Evolutionary conservation across 2,113 vertebrate genomes (phyloP).

Genomic region (Urocolius indicus): DNA sequence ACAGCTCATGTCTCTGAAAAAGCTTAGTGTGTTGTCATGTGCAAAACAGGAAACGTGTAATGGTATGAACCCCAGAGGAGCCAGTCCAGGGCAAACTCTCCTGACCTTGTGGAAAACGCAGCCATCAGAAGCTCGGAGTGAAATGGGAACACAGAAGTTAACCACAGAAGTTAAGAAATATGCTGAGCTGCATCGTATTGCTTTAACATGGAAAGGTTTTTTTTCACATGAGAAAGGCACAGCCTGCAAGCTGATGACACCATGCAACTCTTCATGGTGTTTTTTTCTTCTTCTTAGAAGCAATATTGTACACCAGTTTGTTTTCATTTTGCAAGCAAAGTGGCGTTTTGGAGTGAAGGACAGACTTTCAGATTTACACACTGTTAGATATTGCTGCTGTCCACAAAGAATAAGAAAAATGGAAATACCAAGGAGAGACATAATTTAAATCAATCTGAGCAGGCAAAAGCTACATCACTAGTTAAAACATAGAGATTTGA

Average conservation of each 20-base stretch:
- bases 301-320: background rate
- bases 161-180: constrained; percentile 18
- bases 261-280: background rate
- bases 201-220: background rate
- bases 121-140: background rate
- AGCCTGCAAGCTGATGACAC: background rate
- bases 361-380: background rate
- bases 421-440: background rate
- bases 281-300: background rate
- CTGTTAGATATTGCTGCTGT: background rate
- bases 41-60: constrained; percentile 50
- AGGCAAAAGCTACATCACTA: background rate
- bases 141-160: background rate
- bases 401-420: background rate
- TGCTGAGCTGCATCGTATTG: background rate
- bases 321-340: background rate
- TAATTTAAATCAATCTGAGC: background rate
- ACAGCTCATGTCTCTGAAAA: constrained; percentile 19
- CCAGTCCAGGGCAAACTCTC: background rate
- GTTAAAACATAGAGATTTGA: background rate
- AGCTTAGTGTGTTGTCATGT: constrained; percentile 26
- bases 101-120: constrained; percentile 4
- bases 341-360: background rate
- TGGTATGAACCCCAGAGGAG: constrained; percentile 9
- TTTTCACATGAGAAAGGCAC: background rate